Evolutionary conservation across 2,888 invertebrate species (phyloP), one percentile per base, ranked within the genome.

Genomic region (Beris morrisii): DNA sequence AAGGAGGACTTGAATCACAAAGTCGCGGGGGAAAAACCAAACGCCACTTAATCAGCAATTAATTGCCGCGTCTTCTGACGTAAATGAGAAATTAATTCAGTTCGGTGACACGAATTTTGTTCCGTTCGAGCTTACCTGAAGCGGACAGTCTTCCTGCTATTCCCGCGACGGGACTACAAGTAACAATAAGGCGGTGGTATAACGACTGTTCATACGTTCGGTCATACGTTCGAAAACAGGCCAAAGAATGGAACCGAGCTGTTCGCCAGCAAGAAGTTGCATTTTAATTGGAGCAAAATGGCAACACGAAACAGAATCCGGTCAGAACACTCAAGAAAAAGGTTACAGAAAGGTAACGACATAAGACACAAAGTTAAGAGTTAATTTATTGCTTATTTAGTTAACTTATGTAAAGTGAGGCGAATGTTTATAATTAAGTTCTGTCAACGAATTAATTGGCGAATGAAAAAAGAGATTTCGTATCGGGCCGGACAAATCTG

Each of bases 51-150:
- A 69, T 69, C 66, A 69, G 64, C 54, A 69, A 69, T 69, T 69
- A 69, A 69, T 69, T 69, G 66, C 66, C 64, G 66, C 66, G 58
- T 69, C 69, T 69, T 64, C 64, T 69, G 69, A 69, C 69, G 64
- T 69, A 69, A 69, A 69, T 66, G 69, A 69, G 69, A 69, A 69
- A 69, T 69, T 69, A 69, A 69, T 69, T 69, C 69, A 68, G 63
- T 63, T 68, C 65, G 61, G 68, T 68, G 68, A 66, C 68, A 68
- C 68, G 66, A 68, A 63, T 63, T 63, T 63, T 43, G 54, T 54
- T 63, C 54, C n/a, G 46, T 59, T 59, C 48, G 45, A 57, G 64
- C 63, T 58, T 45, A 56, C 58, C 46, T 7, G 9, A 38, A 7
- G 38, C 9, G 38, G 38, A 3, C 38, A 38, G 7, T 38, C 38